A percentile compares a stretch with the other conserved stretches of the same genome.
Evolutionary conservation across 2,888 invertebrate genomes (phyloP).

Genomic region (Phyto melanocephala): DNA sequence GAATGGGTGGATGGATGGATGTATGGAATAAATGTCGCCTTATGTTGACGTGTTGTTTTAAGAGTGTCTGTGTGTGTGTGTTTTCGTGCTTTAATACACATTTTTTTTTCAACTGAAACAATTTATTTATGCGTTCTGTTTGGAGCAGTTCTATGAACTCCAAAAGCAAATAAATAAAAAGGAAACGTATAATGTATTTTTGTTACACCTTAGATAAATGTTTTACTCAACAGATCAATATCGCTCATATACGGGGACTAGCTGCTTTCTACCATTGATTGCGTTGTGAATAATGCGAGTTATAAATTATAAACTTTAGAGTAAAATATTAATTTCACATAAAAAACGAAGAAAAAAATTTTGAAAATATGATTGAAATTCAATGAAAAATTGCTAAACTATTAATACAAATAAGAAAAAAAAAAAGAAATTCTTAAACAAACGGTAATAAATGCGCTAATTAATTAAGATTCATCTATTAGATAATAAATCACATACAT

Average conservation of each 20-base stretch:
- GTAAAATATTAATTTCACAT: slow-evolving; percentile 46
- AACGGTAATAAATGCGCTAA: slow-evolving; percentile 48
- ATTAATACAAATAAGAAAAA: slow-evolving; percentile 21
- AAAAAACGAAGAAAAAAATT: neutral
- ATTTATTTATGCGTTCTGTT: neutral
- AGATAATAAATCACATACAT: slow-evolving; percentile 28
- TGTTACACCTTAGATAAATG: slow-evolving; percentile 28
- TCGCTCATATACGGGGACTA: neutral
- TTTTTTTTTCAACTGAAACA: neutral
- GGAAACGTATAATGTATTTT: slow-evolving; percentile 26
- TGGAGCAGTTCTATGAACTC: neutral
- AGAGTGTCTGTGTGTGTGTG: neutral
- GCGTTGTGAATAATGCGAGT: slow-evolving; percentile 47
- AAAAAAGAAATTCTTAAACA: neutral
- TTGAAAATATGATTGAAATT: neutral
- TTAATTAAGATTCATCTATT: slow-evolving; percentile 44
- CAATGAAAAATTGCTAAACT: slow-evolving; percentile 27
- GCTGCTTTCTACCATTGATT: neutral
- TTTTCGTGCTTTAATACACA: slow-evolving; percentile 12
- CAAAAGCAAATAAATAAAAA: slow-evolving; percentile 1
- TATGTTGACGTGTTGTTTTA: slow-evolving; percentile 20
- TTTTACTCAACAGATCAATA: slow-evolving; percentile 55
- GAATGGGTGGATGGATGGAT: slow-evolving; percentile 35
- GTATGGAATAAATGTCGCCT: slow-evolving; percentile 33
- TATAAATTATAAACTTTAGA: slow-evolving; percentile 51